Conservation (phyloP, 2,797 vertebrate species). For the Bucorvus abyssinicus region DNA sequence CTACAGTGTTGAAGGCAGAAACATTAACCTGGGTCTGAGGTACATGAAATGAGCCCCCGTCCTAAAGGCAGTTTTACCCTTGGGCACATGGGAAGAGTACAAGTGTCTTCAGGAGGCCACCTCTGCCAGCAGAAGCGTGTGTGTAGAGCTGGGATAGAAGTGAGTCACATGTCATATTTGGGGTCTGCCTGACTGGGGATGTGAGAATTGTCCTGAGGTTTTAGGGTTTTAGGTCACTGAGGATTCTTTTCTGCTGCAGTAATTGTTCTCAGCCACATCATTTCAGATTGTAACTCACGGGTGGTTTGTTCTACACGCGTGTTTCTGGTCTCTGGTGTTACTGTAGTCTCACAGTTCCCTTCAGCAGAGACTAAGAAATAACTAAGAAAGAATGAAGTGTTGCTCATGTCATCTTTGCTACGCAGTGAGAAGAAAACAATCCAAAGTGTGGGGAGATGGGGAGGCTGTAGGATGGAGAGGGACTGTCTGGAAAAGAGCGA, state of each 20-base stretch:
- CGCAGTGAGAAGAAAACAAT: not conserved
- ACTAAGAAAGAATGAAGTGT: accelerated
- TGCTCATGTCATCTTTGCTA: not conserved
- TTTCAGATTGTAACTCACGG: not conserved
- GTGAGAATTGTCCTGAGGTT: not conserved
- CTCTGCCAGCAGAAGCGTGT: accelerated
- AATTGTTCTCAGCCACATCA: not conserved
- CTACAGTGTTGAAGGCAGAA: not conserved
- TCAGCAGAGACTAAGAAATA: not conserved
- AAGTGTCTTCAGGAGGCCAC: not conserved
- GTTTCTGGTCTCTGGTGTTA: not conserved
- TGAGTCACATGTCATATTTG: accelerated
- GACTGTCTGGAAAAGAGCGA: not conserved
- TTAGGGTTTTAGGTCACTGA: not conserved
- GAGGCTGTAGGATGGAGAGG: not conserved
- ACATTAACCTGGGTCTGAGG: not conserved
- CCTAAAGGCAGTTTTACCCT: not conserved
- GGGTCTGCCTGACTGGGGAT: not conserved
- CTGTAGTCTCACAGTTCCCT: not conserved
- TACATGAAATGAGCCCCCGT: not conserved
- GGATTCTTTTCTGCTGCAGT: not conserved
- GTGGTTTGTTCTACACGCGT: not conserved
- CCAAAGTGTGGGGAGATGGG: not conserved
- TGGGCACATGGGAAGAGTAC: accelerated
- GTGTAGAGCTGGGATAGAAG: not conserved